Conservation (phyloP, 1,140 invertebrate genomes). For the Drosophila bipectinata region DNA sequence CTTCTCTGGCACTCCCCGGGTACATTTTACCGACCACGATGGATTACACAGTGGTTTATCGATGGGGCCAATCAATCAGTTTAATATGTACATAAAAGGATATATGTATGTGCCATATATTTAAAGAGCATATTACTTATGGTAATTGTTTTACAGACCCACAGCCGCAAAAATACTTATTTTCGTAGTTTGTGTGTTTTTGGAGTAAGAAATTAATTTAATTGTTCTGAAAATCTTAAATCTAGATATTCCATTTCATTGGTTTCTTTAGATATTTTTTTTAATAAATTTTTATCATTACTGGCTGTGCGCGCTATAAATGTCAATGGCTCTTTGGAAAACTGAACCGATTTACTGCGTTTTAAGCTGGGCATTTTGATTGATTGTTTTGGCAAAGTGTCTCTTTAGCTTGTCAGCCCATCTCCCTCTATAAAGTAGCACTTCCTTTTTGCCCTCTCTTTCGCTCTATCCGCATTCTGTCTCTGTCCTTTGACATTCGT, state of each 20-base stretch:
- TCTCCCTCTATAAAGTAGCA: neutral
- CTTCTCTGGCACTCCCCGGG: slow-evolving; percentile 42
- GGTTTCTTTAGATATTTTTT: neutral
- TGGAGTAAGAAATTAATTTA: neutral
- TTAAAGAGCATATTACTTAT: neutral
- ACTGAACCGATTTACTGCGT: slow-evolving; percentile 41
- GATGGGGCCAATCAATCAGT: neutral
- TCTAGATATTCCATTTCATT: neutral
- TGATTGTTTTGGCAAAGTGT: slow-evolving; percentile 58
- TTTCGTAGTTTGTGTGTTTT: neutral
- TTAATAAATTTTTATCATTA: neutral
- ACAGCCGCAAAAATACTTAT: too few species aligned
- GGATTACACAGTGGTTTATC: slow-evolving; percentile 37
- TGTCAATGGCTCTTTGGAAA: slow-evolving; percentile 42
- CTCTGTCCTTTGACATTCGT: slow-evolving; percentile 17
- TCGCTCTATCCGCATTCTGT: neutral
- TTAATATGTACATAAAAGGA: neutral
- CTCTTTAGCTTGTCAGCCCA: slow-evolving; percentile 9
- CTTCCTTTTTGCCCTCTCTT: neutral
- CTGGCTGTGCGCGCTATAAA: slow-evolving; percentile 17
- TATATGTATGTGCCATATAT: neutral
- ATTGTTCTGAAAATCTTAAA: too few species aligned
- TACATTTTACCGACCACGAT: slow-evolving; percentile 43
- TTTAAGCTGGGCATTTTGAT: slow-evolving; percentile 46
- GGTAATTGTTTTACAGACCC: too few species aligned